These are phyloP conservation scores for Nothobranchius furzeri DNA, from an alignment of 2,113 vertebrate species.

Conservation along the genomic window DNA sequence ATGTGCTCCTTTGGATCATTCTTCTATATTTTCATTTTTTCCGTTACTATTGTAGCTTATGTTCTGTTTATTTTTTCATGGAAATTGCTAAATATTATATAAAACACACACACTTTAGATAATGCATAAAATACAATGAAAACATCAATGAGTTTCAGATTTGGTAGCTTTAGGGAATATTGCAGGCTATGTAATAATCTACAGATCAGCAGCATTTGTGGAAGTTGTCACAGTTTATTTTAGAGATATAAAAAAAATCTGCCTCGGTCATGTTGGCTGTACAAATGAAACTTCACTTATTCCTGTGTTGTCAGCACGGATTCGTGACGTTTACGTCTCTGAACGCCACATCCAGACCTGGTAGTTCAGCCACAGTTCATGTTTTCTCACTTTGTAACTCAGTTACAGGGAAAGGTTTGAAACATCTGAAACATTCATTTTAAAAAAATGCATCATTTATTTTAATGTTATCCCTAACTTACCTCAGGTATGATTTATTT, in stretches of 20 bases:
- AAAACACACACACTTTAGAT: too few species aligned
- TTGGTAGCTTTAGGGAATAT: too few species aligned
- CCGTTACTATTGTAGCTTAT: too few species aligned
- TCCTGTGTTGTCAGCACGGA: background rate
- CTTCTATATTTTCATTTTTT: too few species aligned
- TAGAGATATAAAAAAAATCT: background rate
- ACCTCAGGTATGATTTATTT: background rate
- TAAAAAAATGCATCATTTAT: background rate
- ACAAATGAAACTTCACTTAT: background rate
- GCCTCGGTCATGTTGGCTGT: background rate
- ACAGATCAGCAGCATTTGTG: conserved; percentile 1
- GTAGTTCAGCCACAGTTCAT: conserved; percentile 24
- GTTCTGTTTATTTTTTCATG: too few species aligned
- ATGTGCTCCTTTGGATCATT: too few species aligned
- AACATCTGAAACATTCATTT: background rate
- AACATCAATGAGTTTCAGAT: background rate
- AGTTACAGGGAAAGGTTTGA: background rate
- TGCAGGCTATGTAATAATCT: background rate
- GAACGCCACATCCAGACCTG: conserved; percentile 37
- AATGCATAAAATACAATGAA: background rate
- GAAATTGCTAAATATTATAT: too few species aligned
- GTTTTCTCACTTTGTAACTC: conserved; percentile 22
- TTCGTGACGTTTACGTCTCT: conserved; percentile 4
- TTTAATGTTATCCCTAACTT: background rate
- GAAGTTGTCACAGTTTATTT: background rate